These are phyloP conservation scores for Dolichomitus sp. DNA, from an alignment of 2,888 invertebrate species.

Conservation along the genomic window DNA sequence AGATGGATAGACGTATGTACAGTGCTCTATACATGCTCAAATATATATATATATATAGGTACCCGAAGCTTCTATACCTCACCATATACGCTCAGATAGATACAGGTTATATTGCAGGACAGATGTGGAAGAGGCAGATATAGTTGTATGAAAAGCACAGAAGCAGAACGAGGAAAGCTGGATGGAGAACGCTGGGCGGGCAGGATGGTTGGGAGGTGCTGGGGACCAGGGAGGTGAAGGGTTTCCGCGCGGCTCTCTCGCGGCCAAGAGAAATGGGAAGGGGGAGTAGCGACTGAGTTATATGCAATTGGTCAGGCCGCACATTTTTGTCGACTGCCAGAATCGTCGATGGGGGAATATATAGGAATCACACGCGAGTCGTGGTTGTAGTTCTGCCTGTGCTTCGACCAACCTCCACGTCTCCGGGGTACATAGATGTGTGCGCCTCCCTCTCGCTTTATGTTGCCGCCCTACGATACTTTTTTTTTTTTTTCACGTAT, in stretches of 20 bases:
- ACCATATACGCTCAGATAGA: slow-evolving; percentile 69
- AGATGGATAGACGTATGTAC: slow-evolving; percentile 65
- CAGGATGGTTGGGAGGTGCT: slow-evolving; percentile 61
- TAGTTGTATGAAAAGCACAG: slow-evolving; percentile 46
- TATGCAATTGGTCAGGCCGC: slow-evolving; percentile 83
- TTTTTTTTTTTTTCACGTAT: slow-evolving; percentile 46
- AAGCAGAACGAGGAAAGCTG: slow-evolving; percentile 53
- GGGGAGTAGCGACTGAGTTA: slow-evolving; percentile 79
- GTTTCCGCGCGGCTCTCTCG: slow-evolving; percentile 64
- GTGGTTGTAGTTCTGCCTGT: background rate
- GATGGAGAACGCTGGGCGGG: slow-evolving; percentile 40
- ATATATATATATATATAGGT: slow-evolving; percentile 29
- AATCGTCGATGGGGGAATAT: slow-evolving; percentile 49
- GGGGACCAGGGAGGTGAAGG: slow-evolving; percentile 64
- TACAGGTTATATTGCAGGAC: slow-evolving; percentile 29
- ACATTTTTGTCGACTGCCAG: slow-evolving; percentile 76
- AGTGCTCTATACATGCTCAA: slow-evolving; percentile 2
- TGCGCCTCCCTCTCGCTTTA: slow-evolving; percentile 8
- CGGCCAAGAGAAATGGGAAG: slow-evolving; percentile 15
- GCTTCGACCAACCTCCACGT: slow-evolving; percentile 44
- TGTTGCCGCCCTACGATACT: slow-evolving; percentile 37
- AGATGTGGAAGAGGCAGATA: slow-evolving; percentile 43
- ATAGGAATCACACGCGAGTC: slow-evolving; percentile 14
- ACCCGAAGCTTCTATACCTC: background rate
- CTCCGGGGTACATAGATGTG: slow-evolving; percentile 23